A percentile compares a stretch with the other conserved stretches of the same genome.
Conservation (phyloP, 2,113 vertebrate genomes). For the Oxygymnocypris stewartii region DNA sequence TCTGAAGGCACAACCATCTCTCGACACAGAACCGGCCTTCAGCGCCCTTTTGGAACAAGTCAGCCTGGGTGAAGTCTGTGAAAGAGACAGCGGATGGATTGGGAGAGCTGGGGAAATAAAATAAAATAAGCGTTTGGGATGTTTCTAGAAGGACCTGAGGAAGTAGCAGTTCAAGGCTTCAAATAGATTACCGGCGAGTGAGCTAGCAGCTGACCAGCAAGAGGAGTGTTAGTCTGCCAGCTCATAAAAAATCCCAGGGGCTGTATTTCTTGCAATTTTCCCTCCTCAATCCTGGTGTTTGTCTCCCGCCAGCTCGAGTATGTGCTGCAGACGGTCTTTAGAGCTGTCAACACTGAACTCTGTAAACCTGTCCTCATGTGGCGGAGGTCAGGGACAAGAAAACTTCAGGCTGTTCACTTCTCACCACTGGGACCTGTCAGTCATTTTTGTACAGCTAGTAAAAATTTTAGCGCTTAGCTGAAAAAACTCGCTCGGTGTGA, state of each 20-base stretch:
- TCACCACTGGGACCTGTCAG: not conserved
- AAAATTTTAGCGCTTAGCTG: not conserved
- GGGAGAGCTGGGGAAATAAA: not conserved
- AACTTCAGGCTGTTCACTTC: constrained; percentile 1
- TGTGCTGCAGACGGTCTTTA: not conserved
- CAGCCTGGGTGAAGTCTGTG: constrained; percentile 5
- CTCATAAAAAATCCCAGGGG: constrained; percentile 24
- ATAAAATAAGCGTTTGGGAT: not conserved
- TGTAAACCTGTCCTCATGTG: constrained; percentile 28
- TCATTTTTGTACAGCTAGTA: constrained; percentile 27
- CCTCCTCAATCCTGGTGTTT: not conserved
- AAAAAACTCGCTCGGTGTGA: not conserved
- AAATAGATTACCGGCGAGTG: constrained; percentile 14
- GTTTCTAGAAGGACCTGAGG: constrained; percentile 28
- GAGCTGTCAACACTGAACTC: constrained; percentile 28
- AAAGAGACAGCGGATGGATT: constrained; percentile 9
- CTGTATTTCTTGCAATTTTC: constrained; percentile 14
- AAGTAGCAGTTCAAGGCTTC: constrained; percentile 15
- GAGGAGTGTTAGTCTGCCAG: constrained; percentile 27
- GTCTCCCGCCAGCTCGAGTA: not conserved
- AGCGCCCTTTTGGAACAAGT: not conserved
- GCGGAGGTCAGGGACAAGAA: constrained; percentile 2
- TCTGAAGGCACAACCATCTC: not conserved
- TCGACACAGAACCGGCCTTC: not conserved
- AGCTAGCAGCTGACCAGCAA: not conserved